Evolutionary conservation across 2,888 invertebrate genomes (phyloP).

Genomic region (Apodemia hepburni): DNA sequence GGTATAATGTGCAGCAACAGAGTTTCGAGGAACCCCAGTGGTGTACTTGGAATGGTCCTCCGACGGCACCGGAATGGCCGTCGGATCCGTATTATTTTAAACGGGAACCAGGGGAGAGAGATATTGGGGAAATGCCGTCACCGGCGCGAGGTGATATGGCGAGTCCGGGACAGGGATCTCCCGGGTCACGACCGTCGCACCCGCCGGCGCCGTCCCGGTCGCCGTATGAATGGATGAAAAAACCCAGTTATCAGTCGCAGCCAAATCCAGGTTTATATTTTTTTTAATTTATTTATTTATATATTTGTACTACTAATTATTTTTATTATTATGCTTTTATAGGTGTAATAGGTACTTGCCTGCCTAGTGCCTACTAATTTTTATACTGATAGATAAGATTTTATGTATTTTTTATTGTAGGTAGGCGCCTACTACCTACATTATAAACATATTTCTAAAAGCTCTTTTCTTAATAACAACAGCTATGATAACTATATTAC

Average conservation of each 20-base stretch:
- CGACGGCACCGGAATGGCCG: conserved; percentile 71
- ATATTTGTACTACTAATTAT: no score
- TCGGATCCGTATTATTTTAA: conserved; percentile 72
- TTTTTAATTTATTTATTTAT: no score
- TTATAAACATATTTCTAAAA: no score
- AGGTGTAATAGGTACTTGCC: background rate
- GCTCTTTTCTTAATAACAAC: no score
- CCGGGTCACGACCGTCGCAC: conserved; percentile 70
- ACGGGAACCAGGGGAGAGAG: conserved; percentile 64
- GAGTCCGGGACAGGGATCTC: conserved; percentile 76
- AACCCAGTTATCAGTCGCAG: conserved; percentile 90
- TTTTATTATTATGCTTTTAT: conserved; percentile 21
- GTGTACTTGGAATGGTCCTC: conserved; percentile 76
- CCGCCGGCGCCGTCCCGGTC: conserved; percentile 87
- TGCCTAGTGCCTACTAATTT: no score
- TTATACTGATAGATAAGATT: no score
- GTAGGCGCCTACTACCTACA: no score
- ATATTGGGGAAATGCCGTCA: conserved; percentile 67
- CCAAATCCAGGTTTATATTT: conserved; percentile 88
- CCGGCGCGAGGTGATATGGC: conserved; percentile 76
- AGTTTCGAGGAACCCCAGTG: conserved; percentile 80
- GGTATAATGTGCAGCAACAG: conserved; percentile 76
- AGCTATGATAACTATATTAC: no score
- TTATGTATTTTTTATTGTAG: no score
- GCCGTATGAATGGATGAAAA: conserved; percentile 96